Conservation (phyloP, 2,113 vertebrate species). For the Grallaria varia region DNA sequence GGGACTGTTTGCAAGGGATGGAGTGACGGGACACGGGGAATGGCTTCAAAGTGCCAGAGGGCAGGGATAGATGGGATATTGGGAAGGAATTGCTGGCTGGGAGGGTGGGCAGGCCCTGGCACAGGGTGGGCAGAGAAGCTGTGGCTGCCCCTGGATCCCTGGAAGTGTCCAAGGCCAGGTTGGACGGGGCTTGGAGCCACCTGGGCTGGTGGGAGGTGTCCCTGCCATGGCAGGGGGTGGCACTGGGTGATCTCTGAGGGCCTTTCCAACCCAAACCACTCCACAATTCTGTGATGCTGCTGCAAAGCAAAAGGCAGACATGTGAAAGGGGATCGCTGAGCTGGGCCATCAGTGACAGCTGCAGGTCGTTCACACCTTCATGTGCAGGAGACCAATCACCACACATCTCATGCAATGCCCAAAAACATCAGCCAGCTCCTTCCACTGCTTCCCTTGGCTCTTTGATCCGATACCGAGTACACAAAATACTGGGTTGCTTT, state of each 20-base stretch:
- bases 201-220: fast-evolving
- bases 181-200: fast-evolving
- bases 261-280: background rate
- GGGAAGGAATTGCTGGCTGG: background rate
- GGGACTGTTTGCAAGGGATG: background rate
- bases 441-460: background rate
- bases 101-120: too few species aligned
- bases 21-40: background rate
- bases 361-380: background rate
- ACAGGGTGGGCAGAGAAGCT: background rate
- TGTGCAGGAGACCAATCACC: background rate
- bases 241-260: fast-evolving
- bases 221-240: background rate
- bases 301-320: background rate
- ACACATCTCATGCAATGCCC: background rate
- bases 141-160: background rate
- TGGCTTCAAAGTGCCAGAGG: background rate
- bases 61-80: background rate
- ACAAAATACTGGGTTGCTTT: background rate
- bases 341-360: background rate
- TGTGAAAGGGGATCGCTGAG: background rate
- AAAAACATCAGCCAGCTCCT: background rate
- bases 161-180: background rate
- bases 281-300: background rate
- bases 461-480: background rate